Evolutionary conservation across 2,797 vertebrate species (phyloP).

Genomic region (Stomatorhinus walkeri): DNA sequence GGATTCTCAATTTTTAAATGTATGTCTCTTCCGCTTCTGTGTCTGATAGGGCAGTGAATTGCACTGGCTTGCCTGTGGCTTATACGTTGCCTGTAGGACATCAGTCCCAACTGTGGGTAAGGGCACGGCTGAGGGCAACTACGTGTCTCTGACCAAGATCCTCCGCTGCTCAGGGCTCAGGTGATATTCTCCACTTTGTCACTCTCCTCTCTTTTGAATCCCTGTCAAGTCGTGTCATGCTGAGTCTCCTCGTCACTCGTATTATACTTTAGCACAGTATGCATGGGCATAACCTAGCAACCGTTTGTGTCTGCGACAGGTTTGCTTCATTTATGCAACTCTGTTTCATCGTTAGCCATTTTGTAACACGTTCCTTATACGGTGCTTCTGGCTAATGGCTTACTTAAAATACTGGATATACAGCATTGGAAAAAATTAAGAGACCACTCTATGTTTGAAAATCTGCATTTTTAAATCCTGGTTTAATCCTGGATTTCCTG

Average conservation of each 20-base stretch:
- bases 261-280: background rate
- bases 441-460: background rate
- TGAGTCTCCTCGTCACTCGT: background rate
- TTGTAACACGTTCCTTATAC: background rate
- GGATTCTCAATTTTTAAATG: background rate
- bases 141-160: slow-evolving; percentile 85
- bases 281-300: background rate
- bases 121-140: slow-evolving; percentile 84
- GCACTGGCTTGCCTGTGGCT: slow-evolving; percentile 86
- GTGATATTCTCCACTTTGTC: slow-evolving; percentile 45
- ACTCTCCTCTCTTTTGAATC: background rate
- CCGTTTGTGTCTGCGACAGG: background rate
- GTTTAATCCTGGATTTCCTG: background rate
- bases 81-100: slow-evolving; percentile 87
- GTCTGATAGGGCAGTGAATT: slow-evolving; percentile 74
- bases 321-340: background rate
- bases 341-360: background rate
- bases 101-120: slow-evolving; percentile 78
- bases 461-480: background rate
- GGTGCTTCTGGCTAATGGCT: background rate
- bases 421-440: background rate
- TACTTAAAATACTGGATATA: background rate
- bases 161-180: slow-evolving; percentile 82
- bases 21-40: slow-evolving; percentile 29
- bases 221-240: background rate